Evolutionary conservation across 1,140 invertebrate species (phyloP), one percentile per base, ranked within the genome.

Genomic region (Leguminivora glycinivorella): DNA sequence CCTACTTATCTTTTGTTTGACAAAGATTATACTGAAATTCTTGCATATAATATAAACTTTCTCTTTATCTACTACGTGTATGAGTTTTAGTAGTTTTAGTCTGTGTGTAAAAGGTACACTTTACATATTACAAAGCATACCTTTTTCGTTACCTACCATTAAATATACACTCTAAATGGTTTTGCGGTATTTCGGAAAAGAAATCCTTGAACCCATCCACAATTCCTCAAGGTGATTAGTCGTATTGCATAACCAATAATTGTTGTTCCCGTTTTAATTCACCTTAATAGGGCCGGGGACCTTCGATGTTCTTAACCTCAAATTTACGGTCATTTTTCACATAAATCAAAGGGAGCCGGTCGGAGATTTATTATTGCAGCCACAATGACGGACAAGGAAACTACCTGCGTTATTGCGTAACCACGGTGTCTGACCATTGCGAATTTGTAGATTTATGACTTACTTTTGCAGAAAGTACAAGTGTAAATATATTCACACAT

Each of bases 251-350:
- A 63, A 63, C 58, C 58, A 63, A 29, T 63, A 29, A 63, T 63
- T 63, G 58, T 9, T 29, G 25, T 63, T 58, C 58, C 58, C 58
- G 58, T 63, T 63, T 63, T 63, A 63, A 63, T 63, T 63, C 58
- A 63, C 17, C 66, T 14, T 67, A 67, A 67, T 67, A 67, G 66
- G 66, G 14, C 63, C 31, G 26, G 17, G 34, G 66, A 67, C 84
- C 81, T 79, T 74, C 69, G 79, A 77, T 76, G 74, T 74, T 72
- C 80, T 75, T 85, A 90, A 89, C 88, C 89, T 88, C 78, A 83
- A 91, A 91, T 91, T 90, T 89, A 90, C 81, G 84, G 77, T 90
- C 88, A 89, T 91, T 90, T 91, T 90, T 90, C 87, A 90, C 87
- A 91, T 91, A 91, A 91, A 91, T 90, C 89, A 91, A 91, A 91